A percentile compares a stretch with the other conserved stretches of the same genome.
Conservation (phyloP, 2,888 invertebrate genomes). For the Calameuta idolon region DNA sequence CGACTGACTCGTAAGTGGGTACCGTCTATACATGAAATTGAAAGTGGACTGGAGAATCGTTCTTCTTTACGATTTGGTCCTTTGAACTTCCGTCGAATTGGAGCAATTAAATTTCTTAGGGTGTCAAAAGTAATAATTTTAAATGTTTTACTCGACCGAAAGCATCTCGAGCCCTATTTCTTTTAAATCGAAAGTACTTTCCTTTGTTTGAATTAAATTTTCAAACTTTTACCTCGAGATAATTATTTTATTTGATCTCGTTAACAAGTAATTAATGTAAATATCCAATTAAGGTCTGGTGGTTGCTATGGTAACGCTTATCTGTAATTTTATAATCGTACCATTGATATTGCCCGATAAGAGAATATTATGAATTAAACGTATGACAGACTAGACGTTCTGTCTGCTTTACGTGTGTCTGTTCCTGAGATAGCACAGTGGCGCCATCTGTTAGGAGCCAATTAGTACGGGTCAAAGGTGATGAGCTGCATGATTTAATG, state of each 20-base stretch:
- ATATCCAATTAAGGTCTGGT: background rate
- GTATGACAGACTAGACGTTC: too few species aligned
- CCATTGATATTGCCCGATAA: background rate
- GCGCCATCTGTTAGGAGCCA: slow-evolving; percentile 7
- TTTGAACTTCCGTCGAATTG: background rate
- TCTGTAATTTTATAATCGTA: background rate
- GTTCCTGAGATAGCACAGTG: background rate
- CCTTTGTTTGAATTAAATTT: background rate
- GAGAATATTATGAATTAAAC: background rate
- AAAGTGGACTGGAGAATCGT: background rate
- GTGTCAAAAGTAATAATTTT: background rate
- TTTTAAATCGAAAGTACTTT: too few species aligned
- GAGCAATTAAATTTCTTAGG: background rate
- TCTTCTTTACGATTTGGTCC: background rate
- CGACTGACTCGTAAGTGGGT: background rate
- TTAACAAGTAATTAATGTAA: background rate
- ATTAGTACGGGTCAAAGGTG: slow-evolving; percentile 9
- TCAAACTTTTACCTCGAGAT: background rate
- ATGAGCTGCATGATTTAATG: slow-evolving; percentile 6
- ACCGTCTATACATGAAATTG: background rate
- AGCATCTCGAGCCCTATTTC: background rate
- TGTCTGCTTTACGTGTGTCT: background rate
- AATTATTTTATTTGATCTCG: background rate
- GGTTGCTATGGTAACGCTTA: background rate
- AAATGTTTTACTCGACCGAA: background rate